A percentile compares a stretch with the other conserved stretches of the same genome.
phyloP scores from a whole-genome alignment of 2,888 invertebrate genomes.

The Cheilosia variabilis region DNA sequence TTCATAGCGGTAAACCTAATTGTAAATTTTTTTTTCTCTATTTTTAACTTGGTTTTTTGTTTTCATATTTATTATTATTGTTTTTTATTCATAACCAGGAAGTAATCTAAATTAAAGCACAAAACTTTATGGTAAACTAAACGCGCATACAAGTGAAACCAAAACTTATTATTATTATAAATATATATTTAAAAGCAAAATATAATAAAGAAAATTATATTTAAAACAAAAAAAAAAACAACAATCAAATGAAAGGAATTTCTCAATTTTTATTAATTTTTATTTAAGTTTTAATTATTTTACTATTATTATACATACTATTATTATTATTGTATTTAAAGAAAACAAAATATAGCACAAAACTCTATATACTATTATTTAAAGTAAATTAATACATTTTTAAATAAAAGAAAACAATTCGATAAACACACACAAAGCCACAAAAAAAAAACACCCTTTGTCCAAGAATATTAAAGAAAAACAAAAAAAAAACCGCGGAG shows the following conservation, averaged over 20 bases:
- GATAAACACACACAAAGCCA: slow-evolving; percentile 64
- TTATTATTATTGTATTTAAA: slow-evolving; percentile 72
- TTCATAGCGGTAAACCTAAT: slow-evolving; percentile 13
- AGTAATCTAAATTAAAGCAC: slow-evolving; percentile 66
- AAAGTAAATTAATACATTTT: slow-evolving; percentile 68
- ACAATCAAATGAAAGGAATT: slow-evolving; percentile 71
- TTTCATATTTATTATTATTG: slow-evolving; percentile 31
- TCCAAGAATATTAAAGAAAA: slow-evolving; percentile 28
- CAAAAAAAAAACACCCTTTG: slow-evolving; percentile 56
- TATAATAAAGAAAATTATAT: slow-evolving; percentile 49
- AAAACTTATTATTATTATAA: slow-evolving; percentile 71
- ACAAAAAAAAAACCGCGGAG: slow-evolving; percentile 54
- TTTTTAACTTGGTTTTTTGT: slow-evolving; percentile 17
- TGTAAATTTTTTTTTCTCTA: slow-evolving; percentile 33
- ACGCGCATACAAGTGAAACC: slow-evolving; percentile 74
- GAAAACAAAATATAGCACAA: slow-evolving; percentile 67
- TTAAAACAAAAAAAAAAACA: slow-evolving; percentile 46
- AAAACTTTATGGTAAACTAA: slow-evolving; percentile 72
- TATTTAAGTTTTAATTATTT: slow-evolving; percentile 73
- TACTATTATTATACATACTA: slow-evolving; percentile 63
- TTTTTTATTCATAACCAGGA: slow-evolving; percentile 21
- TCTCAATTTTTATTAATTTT: slow-evolving; percentile 72
- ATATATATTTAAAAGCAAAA: slow-evolving; percentile 68
- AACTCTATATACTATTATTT: slow-evolving; percentile 73
- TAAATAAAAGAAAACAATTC: slow-evolving; percentile 59